Evolutionary conservation across 2,888 invertebrate genomes (phyloP), one percentile per base, ranked within the genome.

Genomic region (Trichopria drosophilae): DNA sequence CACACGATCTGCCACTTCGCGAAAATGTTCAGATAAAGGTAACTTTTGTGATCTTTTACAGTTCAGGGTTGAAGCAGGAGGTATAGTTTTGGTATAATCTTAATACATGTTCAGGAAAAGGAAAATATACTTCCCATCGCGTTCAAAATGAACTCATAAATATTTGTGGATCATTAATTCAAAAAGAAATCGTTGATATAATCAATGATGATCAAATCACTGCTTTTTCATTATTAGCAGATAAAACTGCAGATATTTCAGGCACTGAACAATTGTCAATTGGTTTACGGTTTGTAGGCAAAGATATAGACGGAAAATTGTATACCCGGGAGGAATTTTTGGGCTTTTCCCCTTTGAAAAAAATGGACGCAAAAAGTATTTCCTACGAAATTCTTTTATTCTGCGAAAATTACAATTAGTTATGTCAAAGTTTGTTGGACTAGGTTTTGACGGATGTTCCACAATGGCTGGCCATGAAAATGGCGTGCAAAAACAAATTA

Each of bases 391-490:
- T 65, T 39, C 54, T 58, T 59, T 20, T 64, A 56, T 60, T 55
- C 34, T n/a, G n/a, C n/a, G 37, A 12, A 39, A 59, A 51, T 31
- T 44, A 44, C 32, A 41, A 53, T n/a, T 47, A 66, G 34, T 47
- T 55, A 49, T 36, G 53, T 15, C 50, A 53, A 3, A 55, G 60
- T 39, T 65, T 53, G 36, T 59, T 66, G 32, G 60, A 60, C 55
- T 55, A 39, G 63, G 65, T 7, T 64, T 57, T 46, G 65, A 65
- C 37, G 64, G 63, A 12, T 66, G 62, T 53, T 55, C 60, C 13
- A 61, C 64, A 31, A 66, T 68, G 65, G 48, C 63, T n/a, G 63
- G 63, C 31, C 59, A 63, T 51, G 58, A 58, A 18, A 48, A 51
- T 37, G 65, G 64, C 16, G 66, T 65, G 34, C 64, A 64, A 55